Base-by-base conservation (phyloP, 2,113 vertebrate genomes). In the Diadophis punctatus region DNA sequence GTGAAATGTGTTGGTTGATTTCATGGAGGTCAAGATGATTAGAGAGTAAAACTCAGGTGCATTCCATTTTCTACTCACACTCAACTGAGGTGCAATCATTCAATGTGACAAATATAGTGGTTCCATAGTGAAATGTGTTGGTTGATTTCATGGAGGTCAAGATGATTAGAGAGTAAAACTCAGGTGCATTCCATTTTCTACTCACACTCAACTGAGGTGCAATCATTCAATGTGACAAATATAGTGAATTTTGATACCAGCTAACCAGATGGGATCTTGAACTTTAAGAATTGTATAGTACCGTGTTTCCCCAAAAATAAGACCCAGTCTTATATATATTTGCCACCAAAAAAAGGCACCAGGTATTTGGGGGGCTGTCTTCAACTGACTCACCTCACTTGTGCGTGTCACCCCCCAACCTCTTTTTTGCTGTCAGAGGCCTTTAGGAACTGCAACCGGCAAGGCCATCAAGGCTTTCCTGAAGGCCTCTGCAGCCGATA, bases 391-490 rank as follows among this genome's bases (percentile, higher is more conserved):
- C 52, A 52, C 52, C 52, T 52, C 52, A 52, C 3, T 16, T 52
- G 52, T 3, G 3, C 0, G 3, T 10, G 11, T 16, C 3, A 3
- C 12, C 52, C n/a, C 14, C 52, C 3, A 16, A 16, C 3, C 52
- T 53, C 14, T 53, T 53, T 53, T 53, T 53, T 53, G 52, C 16
- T 18, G 52, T 18, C 52, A 53, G 16, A 53, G 3, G 52, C 12
- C 52, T 53, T 53, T 16, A 52, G 51, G 51, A 52, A 52, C 51
- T 52, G 51, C 2, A 3, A 52, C 51, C 51, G 3, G 12, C 51
- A 52, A 52, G 51, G 11, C 0, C 12, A 52, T 52, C 51, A 53
- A 18, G 14, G 52, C 16, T 18, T 53, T 53, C 52, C 52, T 53
- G 14, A 18, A 53, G 52, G 52, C 52, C 3, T 1, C 52, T 53